Conservation (phyloP, 2,888 invertebrate genomes). For the Drosophila algonquin region DNA sequence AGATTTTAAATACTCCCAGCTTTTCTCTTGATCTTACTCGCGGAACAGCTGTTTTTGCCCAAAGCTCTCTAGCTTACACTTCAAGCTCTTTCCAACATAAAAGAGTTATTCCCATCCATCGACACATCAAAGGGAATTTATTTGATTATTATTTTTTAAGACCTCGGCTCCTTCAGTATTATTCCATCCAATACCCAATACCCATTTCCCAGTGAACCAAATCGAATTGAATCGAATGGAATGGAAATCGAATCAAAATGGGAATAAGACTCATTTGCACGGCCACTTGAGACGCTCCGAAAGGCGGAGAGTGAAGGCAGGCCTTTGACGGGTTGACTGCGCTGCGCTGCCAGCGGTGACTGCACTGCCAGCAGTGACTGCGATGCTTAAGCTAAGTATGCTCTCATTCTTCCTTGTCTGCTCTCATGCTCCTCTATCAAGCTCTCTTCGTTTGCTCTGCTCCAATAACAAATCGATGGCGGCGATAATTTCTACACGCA, state of each 20-base stretch:
- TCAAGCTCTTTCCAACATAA: neutral
- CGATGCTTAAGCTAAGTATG: neutral
- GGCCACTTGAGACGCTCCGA: conserved; percentile 65
- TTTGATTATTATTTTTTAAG: conserved; percentile 12
- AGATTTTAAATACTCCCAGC: neutral
- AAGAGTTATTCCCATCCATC: neutral
- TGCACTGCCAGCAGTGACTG: conserved; percentile 6
- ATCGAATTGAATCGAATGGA: conserved; percentile 49
- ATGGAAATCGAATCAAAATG: conserved; percentile 46
- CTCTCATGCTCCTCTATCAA: neutral
- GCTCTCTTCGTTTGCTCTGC: conserved; percentile 19
- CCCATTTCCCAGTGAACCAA: conserved; percentile 37
- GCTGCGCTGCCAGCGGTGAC: conserved; percentile 7
- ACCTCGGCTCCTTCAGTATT: conserved; percentile 3
- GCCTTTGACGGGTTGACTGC: conserved; percentile 38
- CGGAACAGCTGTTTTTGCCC: too few species aligned
- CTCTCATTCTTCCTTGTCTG: neutral
- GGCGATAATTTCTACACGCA: conserved; percentile 67
- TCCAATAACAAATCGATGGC: conserved; percentile 68
- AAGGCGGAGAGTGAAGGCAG: neutral
- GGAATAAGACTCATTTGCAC: conserved; percentile 52
- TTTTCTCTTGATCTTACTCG: neutral
- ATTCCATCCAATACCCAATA: conserved; percentile 36
- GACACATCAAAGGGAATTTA: conserved; percentile 9
- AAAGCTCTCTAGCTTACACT: too few species aligned